phyloP scores from a whole-genome alignment of 2,797 vertebrate species.

The Tenualosa ilisha region DNA sequence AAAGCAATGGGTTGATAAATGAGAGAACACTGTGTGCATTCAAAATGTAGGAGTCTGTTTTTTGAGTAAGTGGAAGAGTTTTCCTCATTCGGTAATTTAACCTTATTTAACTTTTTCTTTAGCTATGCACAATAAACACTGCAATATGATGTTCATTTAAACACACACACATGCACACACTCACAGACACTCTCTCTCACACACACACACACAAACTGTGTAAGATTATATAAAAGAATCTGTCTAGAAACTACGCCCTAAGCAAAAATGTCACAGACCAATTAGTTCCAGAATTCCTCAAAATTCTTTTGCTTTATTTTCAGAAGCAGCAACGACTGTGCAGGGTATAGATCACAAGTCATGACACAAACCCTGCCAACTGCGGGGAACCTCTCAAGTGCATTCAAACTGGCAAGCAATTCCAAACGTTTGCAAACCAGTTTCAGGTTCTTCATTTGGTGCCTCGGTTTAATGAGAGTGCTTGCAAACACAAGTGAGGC shows the following conservation, averaged over 20 bases:
- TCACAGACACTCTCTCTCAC: too few relatives aligned
- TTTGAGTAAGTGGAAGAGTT: not conserved
- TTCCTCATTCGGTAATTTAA: not conserved
- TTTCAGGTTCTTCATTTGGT: not conserved
- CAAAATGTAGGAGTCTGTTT: not conserved
- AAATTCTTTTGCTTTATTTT: conserved; percentile 25
- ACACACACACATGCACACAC: not conserved
- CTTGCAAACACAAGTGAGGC: not conserved
- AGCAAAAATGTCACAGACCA: conserved; percentile 22
- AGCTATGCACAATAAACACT: not conserved
- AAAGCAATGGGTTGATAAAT: conserved; percentile 12
- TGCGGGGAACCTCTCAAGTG: not conserved
- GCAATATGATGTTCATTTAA: not conserved
- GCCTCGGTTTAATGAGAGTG: not conserved
- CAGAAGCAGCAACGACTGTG: not conserved
- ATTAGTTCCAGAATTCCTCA: conserved; percentile 23
- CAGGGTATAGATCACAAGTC: conserved; percentile 1
- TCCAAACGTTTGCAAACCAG: not conserved
- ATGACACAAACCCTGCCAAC: not conserved
- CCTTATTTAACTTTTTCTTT: not conserved
- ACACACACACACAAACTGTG: not conserved
- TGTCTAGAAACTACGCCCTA: conserved; percentile 25
- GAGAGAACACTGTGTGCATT: not conserved
- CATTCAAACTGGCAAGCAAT: not conserved
- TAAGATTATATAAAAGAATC: conserved; percentile 14